Base-by-base conservation (phyloP, 2,888 invertebrate genomes). In the Parochlus steinenii region DNA sequence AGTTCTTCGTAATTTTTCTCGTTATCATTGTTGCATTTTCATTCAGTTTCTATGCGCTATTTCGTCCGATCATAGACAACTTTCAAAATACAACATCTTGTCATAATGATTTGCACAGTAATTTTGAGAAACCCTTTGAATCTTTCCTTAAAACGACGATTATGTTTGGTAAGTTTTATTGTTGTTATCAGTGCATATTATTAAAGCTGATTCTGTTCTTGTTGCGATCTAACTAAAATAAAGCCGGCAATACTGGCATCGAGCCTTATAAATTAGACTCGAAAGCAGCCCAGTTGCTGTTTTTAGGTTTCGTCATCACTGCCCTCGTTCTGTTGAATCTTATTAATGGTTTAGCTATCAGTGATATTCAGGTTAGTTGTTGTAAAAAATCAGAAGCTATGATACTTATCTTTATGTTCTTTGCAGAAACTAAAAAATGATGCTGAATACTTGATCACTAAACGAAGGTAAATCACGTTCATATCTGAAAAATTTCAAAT, bases 331-430 rank as follows among this genome's bases (percentile, higher is more conserved):
- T 36, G 5, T 36, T 36, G 11, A 36, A 36, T 24, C 30, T 36
- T 17, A 36, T 36, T 11, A 36, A 36, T 16, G 36, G 36, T 30
- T 30, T 36, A 15, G 36, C 36, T 10, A 36, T 36, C 24, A 36
- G 30, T 14, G 36, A 36, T 14, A 30, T 36, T 20, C 24, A 23
- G n/a, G 16, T 26, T n/a, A n/a, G n/a, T n/a, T n/a, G n/a, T n/a
- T n/a, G n/a, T n/a, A n/a, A n/a, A n/a, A n/a, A n/a, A n/a, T n/a
- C n/a, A n/a, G n/a, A n/a, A n/a, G n/a, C n/a, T n/a, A n/a, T n/a
- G n/a, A n/a, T n/a, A n/a, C n/a, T n/a, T n/a, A n/a, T n/a, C n/a
- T n/a, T n/a, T n/a, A n/a, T n/a, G n/a, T n/a, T n/a, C n/a, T n/a
- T n/a, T n/a, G n/a, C n/a, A n/a, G n/a, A n/a, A n/a, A 18, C 20